These are phyloP conservation scores for Oostethus manadensis DNA, from an alignment of 2,113 vertebrate species.

Conservation along the genomic window DNA sequence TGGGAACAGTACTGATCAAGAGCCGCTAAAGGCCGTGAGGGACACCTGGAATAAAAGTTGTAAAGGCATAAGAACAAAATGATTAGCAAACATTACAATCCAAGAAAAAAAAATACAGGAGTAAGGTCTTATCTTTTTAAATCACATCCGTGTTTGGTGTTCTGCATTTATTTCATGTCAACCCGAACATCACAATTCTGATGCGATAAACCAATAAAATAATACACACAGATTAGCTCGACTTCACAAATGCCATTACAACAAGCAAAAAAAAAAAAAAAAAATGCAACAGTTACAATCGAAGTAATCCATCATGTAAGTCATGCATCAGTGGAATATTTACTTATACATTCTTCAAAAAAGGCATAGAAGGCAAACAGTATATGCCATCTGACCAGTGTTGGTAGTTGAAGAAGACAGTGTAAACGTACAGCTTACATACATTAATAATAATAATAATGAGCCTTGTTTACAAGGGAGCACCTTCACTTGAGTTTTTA, in stretches of 20 bases:
- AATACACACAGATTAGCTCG: slow-evolving; percentile 22
- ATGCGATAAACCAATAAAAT: slow-evolving; percentile 33
- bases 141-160: slow-evolving; percentile 27
- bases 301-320: slow-evolving; percentile 34
- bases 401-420: slow-evolving; percentile 46
- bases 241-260: slow-evolving; percentile 60
- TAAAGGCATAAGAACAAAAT: no score
- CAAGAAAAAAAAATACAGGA: no score
- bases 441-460: not conserved
- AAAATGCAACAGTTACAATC: slow-evolving; percentile 42
- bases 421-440: slow-evolving; percentile 31
- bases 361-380: slow-evolving; percentile 43
- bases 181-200: slow-evolving; percentile 35
- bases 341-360: slow-evolving; percentile 51
- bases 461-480: slow-evolving; percentile 27
- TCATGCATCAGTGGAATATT: slow-evolving; percentile 60
- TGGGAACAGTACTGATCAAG: no score
- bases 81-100: no score
- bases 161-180: slow-evolving; percentile 32
- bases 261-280: slow-evolving; percentile 34
- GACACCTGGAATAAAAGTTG: no score
- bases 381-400: slow-evolving; percentile 62
- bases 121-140: no score
- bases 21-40: no score
- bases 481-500: slow-evolving; percentile 23